Conservation (phyloP, 2,797 vertebrate species). For the Trematomus bernacchii region DNA sequence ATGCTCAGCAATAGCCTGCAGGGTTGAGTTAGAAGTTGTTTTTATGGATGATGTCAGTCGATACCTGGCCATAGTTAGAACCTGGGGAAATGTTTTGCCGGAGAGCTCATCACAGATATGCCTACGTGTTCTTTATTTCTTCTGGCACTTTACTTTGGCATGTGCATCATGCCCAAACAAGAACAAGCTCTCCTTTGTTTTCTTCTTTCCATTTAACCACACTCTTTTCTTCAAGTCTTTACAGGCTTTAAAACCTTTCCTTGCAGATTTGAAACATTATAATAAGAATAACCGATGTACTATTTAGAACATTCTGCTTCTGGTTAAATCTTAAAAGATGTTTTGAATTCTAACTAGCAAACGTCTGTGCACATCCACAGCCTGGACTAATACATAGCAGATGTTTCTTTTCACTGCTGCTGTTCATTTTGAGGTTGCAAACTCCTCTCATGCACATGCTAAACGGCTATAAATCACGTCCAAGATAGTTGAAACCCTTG, state of each 20-base stretch:
- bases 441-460: slow-evolving; percentile 41
- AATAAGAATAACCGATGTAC: background rate
- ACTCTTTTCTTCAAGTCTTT: slow-evolving; percentile 10
- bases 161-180: slow-evolving; percentile 36
- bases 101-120: slow-evolving; percentile 23
- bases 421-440: slow-evolving; percentile 45
- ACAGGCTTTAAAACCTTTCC: slow-evolving; percentile 2
- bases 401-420: slow-evolving; percentile 33
- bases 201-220: slow-evolving; percentile 23
- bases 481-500: slow-evolving; percentile 3
- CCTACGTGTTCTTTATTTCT: slow-evolving; percentile 19
- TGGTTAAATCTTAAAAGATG: background rate
- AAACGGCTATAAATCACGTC: slow-evolving; percentile 40
- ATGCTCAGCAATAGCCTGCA: slow-evolving; percentile 9
- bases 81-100: slow-evolving; percentile 11
- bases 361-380: slow-evolving; percentile 10
- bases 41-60: slow-evolving; percentile 14
- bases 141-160: slow-evolving; percentile 39
- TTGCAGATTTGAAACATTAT: background rate
- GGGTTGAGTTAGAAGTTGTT: slow-evolving; percentile 3
- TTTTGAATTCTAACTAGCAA: slow-evolving; percentile 13
- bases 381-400: slow-evolving; percentile 35
- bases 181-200: slow-evolving; percentile 67
- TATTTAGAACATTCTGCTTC: slow-evolving; percentile 1
- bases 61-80: slow-evolving; percentile 33